These are phyloP conservation scores for Spinibarbus caldwelli DNA, from an alignment of 2,797 vertebrate genomes.

Conservation along the genomic window DNA sequence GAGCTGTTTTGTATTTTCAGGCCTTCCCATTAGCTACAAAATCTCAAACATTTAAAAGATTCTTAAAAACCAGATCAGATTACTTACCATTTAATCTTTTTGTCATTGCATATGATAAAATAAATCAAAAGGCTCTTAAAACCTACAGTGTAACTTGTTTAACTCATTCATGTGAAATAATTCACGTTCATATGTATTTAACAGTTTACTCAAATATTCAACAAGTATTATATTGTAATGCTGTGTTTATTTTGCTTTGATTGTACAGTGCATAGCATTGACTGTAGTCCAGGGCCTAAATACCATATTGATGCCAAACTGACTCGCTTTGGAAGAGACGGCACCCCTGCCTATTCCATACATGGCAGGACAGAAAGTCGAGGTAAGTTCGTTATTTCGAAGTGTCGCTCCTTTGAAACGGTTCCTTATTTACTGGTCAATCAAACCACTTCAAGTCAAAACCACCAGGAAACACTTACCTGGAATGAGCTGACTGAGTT, in stretches of 20 bases:
- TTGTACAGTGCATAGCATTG: constrained; percentile 75
- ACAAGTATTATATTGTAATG: background rate
- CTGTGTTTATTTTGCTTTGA: constrained; percentile 4
- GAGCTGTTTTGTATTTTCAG: background rate
- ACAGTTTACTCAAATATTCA: background rate
- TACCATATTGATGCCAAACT: constrained; percentile 84
- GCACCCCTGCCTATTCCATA: constrained; percentile 85
- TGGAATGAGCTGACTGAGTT: background rate
- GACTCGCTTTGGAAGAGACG: constrained; percentile 83
- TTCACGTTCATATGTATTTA: background rate
- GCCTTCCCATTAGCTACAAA: background rate
- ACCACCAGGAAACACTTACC: constrained; percentile 22
- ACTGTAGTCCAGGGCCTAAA: constrained; percentile 84
- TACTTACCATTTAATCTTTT: too few species aligned
- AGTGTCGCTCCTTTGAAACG: background rate
- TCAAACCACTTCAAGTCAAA: constrained; percentile 31
- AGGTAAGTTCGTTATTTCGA: constrained; percentile 64
- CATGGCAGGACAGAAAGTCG: constrained; percentile 73
- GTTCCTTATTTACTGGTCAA: background rate
- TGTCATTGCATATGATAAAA: background rate
- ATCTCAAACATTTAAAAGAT: background rate
- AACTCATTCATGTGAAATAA: background rate
- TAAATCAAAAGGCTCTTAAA: background rate
- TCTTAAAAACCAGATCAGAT: background rate
- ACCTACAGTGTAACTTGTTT: background rate